Evolutionary conservation across 2,113 vertebrate species (phyloP).

Genomic region (Hemicordylus capensis): DNA sequence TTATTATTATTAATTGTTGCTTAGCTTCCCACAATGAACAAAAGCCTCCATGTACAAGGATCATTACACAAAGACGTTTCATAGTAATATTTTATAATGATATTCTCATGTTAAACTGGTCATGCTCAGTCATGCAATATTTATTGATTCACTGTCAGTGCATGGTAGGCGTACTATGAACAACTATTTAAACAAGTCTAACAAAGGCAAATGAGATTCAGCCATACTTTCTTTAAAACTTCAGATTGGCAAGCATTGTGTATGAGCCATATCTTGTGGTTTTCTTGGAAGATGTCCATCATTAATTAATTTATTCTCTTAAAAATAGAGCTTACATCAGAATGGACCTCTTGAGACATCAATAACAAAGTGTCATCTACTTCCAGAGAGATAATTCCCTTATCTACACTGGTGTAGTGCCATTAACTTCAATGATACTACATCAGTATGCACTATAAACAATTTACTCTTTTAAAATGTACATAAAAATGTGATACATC

Average conservation of each 20-base stretch:
- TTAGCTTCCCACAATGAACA: conserved; percentile 87
- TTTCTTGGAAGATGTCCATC: conserved; percentile 58
- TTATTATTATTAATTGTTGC: conserved; percentile 67
- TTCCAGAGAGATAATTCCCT: conserved; percentile 35
- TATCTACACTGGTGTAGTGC: not conserved
- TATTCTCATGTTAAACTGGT: conserved; percentile 82
- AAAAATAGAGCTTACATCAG: conserved; percentile 47
- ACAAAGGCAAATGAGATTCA: conserved; percentile 67
- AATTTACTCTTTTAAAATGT: not conserved
- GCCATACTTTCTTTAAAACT: conserved; percentile 66
- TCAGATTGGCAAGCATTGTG: conserved; percentile 51
- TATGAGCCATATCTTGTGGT: conserved; percentile 53
- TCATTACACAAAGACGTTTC: conserved; percentile 87
- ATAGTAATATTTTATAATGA: conserved; percentile 94
- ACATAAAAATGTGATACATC: not conserved
- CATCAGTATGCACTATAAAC: not conserved
- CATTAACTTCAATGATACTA: not conserved
- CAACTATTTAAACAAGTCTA: conserved; percentile 60
- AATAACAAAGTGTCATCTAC: conserved; percentile 50
- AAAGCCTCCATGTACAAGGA: conserved; percentile 93
- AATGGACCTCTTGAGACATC: conserved; percentile 51
- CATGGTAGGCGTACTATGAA: conserved; percentile 75
- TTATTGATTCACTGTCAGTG: conserved; percentile 84
- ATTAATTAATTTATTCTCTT: conserved; percentile 30
- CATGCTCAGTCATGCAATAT: conserved; percentile 76